Percentiles rank a stretch among this genome's conserved stretches.
Conservation (phyloP, 1,140 invertebrate genomes). For the Pseudomyrmex dendroicus region DNA sequence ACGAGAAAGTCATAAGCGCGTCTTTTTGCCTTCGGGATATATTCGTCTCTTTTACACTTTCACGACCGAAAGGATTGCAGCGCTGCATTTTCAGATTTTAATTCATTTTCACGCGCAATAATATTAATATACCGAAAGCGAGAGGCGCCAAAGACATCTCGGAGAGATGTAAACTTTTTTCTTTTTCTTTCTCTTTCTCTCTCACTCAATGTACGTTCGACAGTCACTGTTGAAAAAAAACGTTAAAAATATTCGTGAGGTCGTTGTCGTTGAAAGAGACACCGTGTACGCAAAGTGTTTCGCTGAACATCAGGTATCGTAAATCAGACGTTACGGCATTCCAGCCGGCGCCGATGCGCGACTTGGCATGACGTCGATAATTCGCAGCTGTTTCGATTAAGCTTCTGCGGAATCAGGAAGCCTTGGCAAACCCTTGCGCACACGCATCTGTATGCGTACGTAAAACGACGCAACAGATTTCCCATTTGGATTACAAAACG, state of each 20-base stretch:
- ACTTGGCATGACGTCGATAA: constrained; percentile 58
- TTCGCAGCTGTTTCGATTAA: constrained; percentile 56
- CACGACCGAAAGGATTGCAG: constrained; percentile 4
- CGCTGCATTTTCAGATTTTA: background rate
- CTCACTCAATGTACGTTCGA: too few relatives aligned
- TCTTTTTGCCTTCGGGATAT: constrained; percentile 71
- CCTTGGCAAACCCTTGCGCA: background rate
- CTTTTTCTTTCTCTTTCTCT: too few relatives aligned
- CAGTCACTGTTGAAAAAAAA: background rate
- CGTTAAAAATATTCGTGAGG: constrained; percentile 24
- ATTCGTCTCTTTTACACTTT: constrained; percentile 66
- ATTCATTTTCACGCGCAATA: background rate
- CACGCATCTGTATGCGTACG: background rate
- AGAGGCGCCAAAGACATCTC: too few relatives aligned
- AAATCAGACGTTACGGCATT: constrained; percentile 31
- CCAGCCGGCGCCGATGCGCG: constrained; percentile 15
- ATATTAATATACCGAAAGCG: too few relatives aligned
- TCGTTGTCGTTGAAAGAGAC: background rate
- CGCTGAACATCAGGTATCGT: constrained; percentile 21
- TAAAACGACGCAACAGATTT: constrained; percentile 32
- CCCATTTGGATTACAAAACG: constrained; percentile 42
- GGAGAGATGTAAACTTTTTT: too few relatives aligned
- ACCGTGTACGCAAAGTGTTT: constrained; percentile 8
- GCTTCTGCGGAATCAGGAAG: constrained; percentile 53
- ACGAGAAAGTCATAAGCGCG: constrained; percentile 80